Evolutionary conservation across 2,113 vertebrate genomes (phyloP).

Genomic region (Pyrgilauda ruficollis): DNA sequence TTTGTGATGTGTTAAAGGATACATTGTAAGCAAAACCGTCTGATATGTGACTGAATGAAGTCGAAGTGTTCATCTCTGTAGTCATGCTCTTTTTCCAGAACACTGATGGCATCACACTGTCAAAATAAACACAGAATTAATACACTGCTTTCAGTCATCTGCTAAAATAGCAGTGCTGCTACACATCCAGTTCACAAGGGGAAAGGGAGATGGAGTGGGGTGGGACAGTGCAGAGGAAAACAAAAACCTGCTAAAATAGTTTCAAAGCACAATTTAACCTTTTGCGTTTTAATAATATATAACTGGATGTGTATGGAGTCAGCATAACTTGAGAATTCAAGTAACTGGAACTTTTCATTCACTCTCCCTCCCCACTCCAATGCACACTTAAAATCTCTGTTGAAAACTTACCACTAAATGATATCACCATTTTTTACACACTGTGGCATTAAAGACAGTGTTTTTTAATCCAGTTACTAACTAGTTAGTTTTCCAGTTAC

Average conservation of each 20-base stretch:
- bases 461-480: neutral
- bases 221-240: neutral
- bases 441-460: neutral
- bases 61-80: conserved; percentile 98
- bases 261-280: neutral
- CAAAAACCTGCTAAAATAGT: neutral
- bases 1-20: conserved; percentile 77
- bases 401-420: neutral
- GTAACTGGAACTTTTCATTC: neutral
- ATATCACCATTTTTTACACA: neutral
- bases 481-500: neutral
- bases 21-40: conserved; percentile 96
- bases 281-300: neutral
- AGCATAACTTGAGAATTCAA: neutral
- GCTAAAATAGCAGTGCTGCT: neutral
- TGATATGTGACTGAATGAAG: conserved; percentile 96
- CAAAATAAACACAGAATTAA: conserved; percentile 40
- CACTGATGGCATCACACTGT: conserved; percentile 95
- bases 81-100: conserved; percentile 97
- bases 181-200: neutral
- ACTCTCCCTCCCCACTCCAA: neutral
- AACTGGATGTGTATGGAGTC: neutral
- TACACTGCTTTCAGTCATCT: neutral
- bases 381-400: neutral
- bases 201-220: neutral